Percentiles rank a stretch among this genome's conserved stretches.
Evolutionary conservation across 2,888 invertebrate genomes (phyloP).

Genomic region (Tenthredo scrophulariae): DNA sequence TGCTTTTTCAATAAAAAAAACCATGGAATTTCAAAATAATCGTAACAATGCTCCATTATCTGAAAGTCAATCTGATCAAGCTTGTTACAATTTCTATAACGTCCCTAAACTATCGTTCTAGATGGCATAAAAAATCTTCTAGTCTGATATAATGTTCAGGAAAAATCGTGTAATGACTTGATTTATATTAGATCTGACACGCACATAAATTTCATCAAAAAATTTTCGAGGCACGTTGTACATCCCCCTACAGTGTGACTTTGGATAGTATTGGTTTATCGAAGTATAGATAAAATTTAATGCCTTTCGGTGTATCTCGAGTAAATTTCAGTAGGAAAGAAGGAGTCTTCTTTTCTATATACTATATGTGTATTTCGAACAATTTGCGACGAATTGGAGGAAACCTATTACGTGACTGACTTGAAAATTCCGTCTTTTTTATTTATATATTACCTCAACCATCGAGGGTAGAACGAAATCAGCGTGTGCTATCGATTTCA

Average conservation of each 20-base stretch:
- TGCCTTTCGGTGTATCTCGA: neutral
- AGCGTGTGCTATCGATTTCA: neutral
- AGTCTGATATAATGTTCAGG: neutral
- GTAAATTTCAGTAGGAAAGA: neutral
- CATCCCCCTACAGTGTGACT: neutral
- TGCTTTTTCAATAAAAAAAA: neutral
- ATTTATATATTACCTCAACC: neutral
- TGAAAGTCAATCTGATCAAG: too few relatives aligned
- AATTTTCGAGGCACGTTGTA: neutral
- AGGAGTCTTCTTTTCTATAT: neutral
- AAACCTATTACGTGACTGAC: conserved; percentile 22
- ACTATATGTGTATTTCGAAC: neutral
- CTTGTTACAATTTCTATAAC: neutral
- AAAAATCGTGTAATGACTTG: neutral
- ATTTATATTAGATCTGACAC: neutral
- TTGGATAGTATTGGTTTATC: neutral
- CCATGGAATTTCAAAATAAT: neutral
- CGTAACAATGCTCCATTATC: neutral
- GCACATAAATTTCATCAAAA: neutral
- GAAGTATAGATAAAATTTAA: conserved; percentile 1
- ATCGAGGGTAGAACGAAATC: neutral
- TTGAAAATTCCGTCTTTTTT: conserved; percentile 2
- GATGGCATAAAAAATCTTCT: neutral
- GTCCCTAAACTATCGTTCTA: neutral
- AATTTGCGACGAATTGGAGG: neutral